Conservation (phyloP, 2,888 invertebrate genomes). For the Pristionchus mayeri region DNA sequence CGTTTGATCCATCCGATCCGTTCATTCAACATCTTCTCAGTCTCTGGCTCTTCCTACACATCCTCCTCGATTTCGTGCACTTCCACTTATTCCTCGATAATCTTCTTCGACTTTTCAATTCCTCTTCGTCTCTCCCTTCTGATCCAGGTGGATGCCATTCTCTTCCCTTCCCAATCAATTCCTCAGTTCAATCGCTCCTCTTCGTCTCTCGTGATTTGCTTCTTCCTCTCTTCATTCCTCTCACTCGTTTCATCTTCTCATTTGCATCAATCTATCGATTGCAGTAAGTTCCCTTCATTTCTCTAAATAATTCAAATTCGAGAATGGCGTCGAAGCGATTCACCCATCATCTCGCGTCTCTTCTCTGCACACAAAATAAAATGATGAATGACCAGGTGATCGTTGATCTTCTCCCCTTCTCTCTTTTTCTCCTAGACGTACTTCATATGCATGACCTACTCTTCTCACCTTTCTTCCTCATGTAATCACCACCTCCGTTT, state of each 20-base stretch:
- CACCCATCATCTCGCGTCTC: neutral
- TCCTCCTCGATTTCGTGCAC: neutral
- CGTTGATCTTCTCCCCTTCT: neutral
- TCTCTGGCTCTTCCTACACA: conserved; percentile 11
- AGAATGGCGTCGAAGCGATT: conserved; percentile 1
- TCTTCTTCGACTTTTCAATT: neutral
- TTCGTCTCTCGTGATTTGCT: conserved; percentile 24
- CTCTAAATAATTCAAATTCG: neutral
- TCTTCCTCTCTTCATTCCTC: conserved; percentile 38
- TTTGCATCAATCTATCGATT: neutral
- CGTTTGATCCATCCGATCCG: too few relatives aligned
- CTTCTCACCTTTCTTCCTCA: neutral
- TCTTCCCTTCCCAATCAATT: neutral
- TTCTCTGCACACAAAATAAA: conserved; percentile 39
- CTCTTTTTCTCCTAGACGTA: neutral
- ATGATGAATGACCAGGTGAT: conserved; percentile 45
- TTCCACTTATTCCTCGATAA: conserved; percentile 4
- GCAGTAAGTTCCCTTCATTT: neutral
- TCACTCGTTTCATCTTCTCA: neutral
- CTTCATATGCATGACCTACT: neutral
- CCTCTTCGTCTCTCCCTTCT: neutral
- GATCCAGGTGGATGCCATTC: neutral
- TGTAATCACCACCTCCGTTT: neutral
- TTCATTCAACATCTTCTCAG: neutral
- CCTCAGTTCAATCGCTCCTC: neutral